Conservation (phyloP, 1,140 invertebrate species). For the Trichonephila inaurata region DNA sequence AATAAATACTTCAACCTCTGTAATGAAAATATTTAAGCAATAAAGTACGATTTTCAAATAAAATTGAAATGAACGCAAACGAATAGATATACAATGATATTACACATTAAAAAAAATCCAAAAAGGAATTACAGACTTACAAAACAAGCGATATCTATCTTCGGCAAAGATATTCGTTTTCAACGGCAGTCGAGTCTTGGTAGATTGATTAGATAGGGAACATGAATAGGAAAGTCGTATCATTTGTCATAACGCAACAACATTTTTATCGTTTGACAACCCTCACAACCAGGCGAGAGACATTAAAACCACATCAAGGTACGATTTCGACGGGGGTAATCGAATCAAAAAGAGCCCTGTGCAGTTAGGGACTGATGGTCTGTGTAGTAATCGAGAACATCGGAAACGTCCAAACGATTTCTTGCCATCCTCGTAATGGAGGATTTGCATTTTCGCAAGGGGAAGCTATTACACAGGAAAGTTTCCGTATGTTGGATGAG, state of each 20-base stretch:
- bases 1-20: too few relatives aligned
- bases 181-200: not conserved
- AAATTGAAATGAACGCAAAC: too few relatives aligned
- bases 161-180: too few relatives aligned
- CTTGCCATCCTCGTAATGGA: not conserved
- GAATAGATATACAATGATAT: too few relatives aligned
- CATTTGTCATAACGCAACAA: conserved; percentile 33
- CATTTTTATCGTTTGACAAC: conserved; percentile 38
- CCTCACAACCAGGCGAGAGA: conserved; percentile 18
- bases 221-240: conserved; percentile 8
- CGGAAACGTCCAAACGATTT: conserved; percentile 10
- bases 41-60: too few relatives aligned
- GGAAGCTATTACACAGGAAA: not conserved
- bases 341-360: conserved; percentile 13
- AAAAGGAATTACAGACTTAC: too few relatives aligned
- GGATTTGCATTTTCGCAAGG: not conserved
- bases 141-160: too few relatives aligned
- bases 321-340: not conserved
- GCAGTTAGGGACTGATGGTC: not conserved
- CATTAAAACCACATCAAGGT: conserved; percentile 48
- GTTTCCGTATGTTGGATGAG: not conserved
- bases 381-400: not conserved
- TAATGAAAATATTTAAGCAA: too few relatives aligned
- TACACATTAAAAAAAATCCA: too few relatives aligned
- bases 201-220: not conserved